A percentile compares a stretch with the other conserved stretches of the same genome.
phyloP scores from a whole-genome alignment of 2,113 vertebrate genomes.

The Physeter macrocephalus region DNA sequence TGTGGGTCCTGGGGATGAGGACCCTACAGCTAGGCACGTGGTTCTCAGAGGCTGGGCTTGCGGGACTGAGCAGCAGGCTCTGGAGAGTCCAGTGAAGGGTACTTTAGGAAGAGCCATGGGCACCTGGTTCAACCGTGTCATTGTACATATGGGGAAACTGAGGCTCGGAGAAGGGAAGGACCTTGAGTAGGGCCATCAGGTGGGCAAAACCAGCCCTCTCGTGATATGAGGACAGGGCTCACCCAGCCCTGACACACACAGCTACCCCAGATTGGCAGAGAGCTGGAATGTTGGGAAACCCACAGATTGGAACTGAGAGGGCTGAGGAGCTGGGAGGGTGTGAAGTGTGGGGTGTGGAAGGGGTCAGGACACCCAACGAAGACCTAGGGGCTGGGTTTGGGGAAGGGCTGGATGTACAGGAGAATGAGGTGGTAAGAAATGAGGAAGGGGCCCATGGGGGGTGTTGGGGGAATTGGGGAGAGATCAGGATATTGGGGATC shows the following conservation, averaged over 20 bases:
- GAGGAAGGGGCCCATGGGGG: background rate
- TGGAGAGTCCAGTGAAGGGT: background rate
- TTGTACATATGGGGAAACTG: background rate
- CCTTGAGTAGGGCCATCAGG: background rate
- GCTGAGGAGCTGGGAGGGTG: too few species aligned
- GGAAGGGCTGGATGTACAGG: background rate
- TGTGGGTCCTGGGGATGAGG: background rate
- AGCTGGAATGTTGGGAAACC: background rate
- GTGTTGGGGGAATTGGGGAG: background rate
- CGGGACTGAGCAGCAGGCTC: background rate
- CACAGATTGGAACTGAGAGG: background rate
- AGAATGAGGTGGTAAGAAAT: background rate
- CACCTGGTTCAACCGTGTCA: rapidly evolving
- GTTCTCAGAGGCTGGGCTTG: background rate
- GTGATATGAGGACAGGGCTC: background rate
- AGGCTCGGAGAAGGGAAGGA: background rate
- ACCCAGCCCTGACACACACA: background rate
- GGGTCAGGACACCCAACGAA: background rate
- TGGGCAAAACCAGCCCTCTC: background rate
- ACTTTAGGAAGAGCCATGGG: rapidly evolving
- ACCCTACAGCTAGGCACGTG: background rate
- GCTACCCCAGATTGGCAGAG: background rate
- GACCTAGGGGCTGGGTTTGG: background rate
- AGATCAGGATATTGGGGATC: background rate
- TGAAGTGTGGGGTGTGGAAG: rapidly evolving